These are phyloP conservation scores for Phymatocera aterrima DNA, from an alignment of 2,888 invertebrate genomes.

Conservation along the genomic window DNA sequence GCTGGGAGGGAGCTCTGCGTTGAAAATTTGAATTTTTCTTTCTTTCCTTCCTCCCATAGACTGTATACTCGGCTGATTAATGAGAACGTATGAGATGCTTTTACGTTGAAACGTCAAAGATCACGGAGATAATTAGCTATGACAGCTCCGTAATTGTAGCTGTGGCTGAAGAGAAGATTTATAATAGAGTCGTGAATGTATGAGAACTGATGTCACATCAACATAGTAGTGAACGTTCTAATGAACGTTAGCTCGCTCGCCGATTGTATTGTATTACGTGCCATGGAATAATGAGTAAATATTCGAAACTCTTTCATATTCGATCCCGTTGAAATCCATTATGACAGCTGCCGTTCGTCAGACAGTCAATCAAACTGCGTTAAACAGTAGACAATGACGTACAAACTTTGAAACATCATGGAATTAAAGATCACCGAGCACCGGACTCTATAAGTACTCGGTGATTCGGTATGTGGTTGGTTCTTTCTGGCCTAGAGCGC, in stretches of 20 bases:
- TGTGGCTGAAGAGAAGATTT: background rate
- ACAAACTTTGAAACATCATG: background rate
- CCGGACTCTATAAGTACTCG: background rate
- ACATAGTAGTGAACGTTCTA: background rate
- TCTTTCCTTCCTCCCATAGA: background rate
- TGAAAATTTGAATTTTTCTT: background rate
- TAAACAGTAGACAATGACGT: background rate
- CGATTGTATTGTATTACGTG: background rate
- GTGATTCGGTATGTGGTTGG: too few species aligned
- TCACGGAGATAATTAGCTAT: background rate
- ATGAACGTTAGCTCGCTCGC: background rate
- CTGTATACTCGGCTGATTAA: background rate
- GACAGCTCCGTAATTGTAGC: too few species aligned
- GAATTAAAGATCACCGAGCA: background rate
- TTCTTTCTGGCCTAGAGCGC: too few species aligned
- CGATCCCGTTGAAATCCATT: background rate
- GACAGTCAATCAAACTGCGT: background rate
- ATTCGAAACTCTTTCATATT: background rate
- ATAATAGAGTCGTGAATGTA: background rate
- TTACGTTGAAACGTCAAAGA: constrained; percentile 15
- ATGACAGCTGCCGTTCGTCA: background rate
- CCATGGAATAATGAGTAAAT: background rate
- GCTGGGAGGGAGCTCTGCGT: background rate
- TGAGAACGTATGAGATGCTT: background rate
- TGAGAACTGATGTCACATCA: background rate